phyloP scores from a whole-genome alignment of 2,888 invertebrate genomes.

The Chrysotoxum bicinctum region DNA sequence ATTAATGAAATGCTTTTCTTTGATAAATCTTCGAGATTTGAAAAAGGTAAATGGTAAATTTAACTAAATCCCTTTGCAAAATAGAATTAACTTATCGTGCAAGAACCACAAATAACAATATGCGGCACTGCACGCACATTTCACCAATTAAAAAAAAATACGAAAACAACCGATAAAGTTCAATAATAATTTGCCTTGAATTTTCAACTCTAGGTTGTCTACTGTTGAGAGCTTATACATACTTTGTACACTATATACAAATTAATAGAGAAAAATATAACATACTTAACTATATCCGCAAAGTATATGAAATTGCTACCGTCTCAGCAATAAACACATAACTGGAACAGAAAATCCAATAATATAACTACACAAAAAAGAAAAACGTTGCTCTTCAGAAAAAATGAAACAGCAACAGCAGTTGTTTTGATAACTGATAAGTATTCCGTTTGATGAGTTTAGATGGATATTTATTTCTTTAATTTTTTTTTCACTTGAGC shows the following conservation, averaged over 20 bases:
- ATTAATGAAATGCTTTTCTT: no score
- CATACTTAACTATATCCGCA: conserved; percentile 63
- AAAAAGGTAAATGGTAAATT: no score
- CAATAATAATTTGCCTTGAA: background rate
- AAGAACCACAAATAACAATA: no score
- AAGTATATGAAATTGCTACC: conserved; percentile 52
- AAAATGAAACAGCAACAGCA: conserved; percentile 16
- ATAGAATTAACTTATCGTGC: no score
- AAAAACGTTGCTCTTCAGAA: background rate
- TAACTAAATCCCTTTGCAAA: no score
- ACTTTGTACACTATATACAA: background rate
- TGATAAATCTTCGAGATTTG: no score
- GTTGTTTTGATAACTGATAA: conserved; percentile 12
- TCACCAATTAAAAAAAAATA: no score
- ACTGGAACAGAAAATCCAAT: conserved; percentile 26
- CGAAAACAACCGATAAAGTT: no score
- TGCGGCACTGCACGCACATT: no score
- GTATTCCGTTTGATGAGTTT: conserved; percentile 4
- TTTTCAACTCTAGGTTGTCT: background rate
- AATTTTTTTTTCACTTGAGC: conserved; percentile 12
- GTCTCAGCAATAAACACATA: conserved; percentile 46
- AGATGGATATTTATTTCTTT: background rate
- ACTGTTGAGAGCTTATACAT: background rate
- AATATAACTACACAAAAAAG: background rate
- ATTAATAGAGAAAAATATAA: conserved; percentile 9